Percentiles rank a stretch among this genome's conserved stretches.
phyloP scores from a whole-genome alignment of 2,113 vertebrate genomes.

The Onychostoma macrolepis region DNA sequence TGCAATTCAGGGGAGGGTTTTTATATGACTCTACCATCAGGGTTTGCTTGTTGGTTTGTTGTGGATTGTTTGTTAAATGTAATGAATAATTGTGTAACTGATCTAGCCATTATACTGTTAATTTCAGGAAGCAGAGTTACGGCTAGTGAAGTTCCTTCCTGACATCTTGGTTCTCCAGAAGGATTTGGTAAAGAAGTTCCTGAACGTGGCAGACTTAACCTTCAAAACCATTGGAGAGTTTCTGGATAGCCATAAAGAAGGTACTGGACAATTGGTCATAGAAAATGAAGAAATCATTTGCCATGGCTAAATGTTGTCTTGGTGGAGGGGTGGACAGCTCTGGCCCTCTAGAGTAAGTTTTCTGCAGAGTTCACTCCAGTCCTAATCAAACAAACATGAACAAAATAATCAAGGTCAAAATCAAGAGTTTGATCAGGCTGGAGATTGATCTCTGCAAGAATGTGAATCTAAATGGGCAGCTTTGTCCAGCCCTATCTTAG shows the following conservation, averaged over 20 bases:
- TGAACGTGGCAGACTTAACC: slow-evolving; percentile 77
- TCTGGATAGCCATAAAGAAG: slow-evolving; percentile 76
- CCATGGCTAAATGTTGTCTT: neutral
- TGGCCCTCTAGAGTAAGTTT: neutral
- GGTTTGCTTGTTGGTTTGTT: too few relatives aligned
- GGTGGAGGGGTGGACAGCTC: neutral
- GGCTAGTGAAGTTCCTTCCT: slow-evolving; percentile 86
- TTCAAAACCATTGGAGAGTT: slow-evolving; percentile 77
- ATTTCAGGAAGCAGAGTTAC: slow-evolving; percentile 85
- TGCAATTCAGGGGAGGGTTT: too few relatives aligned
- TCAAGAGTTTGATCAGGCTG: neutral
- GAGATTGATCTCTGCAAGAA: neutral
- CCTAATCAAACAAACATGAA: neutral
- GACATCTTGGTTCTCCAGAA: slow-evolving; percentile 88
- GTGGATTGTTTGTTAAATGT: too few relatives aligned
- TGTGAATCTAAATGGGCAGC: neutral
- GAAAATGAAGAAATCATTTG: neutral
- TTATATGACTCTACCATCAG: too few relatives aligned
- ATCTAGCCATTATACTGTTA: neutral
- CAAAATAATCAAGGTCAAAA: neutral
- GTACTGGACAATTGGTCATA: slow-evolving; percentile 64
- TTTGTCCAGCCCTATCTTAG: neutral
- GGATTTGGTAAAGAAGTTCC: slow-evolving; percentile 86
- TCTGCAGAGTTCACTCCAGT: neutral
- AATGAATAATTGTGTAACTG: too few relatives aligned